A percentile compares a stretch with the other conserved stretches of the same genome.
Conservation (phyloP, 1,140 invertebrate genomes). For the Reticulitermes speratus region DNA sequence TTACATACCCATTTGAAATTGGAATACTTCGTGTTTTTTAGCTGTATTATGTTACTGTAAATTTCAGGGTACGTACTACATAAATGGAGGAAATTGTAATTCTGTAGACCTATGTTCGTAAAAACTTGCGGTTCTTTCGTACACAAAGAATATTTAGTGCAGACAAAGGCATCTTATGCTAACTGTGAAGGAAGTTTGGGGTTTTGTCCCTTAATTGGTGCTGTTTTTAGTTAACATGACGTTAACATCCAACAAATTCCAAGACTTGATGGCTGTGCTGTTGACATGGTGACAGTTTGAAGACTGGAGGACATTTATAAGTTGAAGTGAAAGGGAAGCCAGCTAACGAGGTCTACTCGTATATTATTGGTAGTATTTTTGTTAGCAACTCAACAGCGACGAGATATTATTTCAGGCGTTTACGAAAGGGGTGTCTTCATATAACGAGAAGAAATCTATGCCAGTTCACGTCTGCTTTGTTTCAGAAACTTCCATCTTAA, state of each 20-base stretch:
- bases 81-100: too few species aligned
- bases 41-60: too few species aligned
- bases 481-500: slow-evolving; percentile 5
- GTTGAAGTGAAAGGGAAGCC: neutral
- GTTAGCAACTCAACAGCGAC: neutral
- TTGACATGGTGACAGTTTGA: neutral
- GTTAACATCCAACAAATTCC: neutral
- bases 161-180: too few species aligned
- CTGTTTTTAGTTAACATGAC: neutral
- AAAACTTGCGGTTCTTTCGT: too few species aligned
- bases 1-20: too few species aligned
- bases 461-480: neutral
- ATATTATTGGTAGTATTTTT: slow-evolving; percentile 5
- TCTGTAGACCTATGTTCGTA: too few species aligned
- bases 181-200: neutral
- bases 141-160: too few species aligned
- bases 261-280: neutral
- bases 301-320: neutral
- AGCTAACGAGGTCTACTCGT: neutral
- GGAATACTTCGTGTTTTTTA: too few species aligned
- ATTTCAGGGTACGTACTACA: too few species aligned
- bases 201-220: neutral
- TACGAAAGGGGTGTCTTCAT: neutral
- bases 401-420: slow-evolving; percentile 1
- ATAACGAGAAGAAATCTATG: neutral